Evolutionary conservation across 2,797 vertebrate genomes (phyloP).

Genomic region (Gymnocypris eckloni): DNA sequence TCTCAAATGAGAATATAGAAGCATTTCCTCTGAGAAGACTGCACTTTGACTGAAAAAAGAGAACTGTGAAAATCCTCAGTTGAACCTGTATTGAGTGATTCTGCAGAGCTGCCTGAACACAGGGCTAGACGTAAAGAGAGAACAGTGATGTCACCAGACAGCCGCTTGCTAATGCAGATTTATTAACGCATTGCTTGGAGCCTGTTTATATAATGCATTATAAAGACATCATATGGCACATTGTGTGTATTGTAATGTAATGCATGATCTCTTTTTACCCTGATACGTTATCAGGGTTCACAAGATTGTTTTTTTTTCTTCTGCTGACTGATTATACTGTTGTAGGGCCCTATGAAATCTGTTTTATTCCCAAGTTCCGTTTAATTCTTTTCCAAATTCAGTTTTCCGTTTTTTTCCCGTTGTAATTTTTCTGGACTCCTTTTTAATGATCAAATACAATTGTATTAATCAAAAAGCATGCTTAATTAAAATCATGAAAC

Average conservation of each 20-base stretch:
- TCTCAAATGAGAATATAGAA: conserved; percentile 1
- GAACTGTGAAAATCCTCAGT: conserved; percentile 25
- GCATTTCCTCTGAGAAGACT: not conserved
- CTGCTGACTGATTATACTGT: not conserved
- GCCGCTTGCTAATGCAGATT: not conserved
- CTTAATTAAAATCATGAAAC: too few relatives aligned
- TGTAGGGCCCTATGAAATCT: too few relatives aligned
- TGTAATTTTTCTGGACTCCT: too few relatives aligned
- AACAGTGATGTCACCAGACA: conserved; percentile 24
- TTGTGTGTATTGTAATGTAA: not conserved
- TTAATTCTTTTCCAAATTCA: too few relatives aligned
- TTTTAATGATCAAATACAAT: too few relatives aligned
- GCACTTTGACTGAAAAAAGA: not conserved
- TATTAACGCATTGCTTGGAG: not conserved
- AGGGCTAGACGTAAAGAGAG: not conserved
- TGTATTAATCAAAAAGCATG: too few relatives aligned
- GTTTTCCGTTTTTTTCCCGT: too few relatives aligned
- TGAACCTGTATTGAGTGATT: conserved; percentile 5
- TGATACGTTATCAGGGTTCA: not conserved
- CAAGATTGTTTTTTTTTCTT: not conserved
- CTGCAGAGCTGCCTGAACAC: conserved; percentile 15
- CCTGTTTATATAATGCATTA: not conserved
- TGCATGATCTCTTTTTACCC: not conserved
- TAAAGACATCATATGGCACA: not conserved
- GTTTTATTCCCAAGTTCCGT: too few relatives aligned